These are phyloP conservation scores for Barypeithes pellucidus DNA, from an alignment of 2,888 invertebrate species.

Conservation along the genomic window DNA sequence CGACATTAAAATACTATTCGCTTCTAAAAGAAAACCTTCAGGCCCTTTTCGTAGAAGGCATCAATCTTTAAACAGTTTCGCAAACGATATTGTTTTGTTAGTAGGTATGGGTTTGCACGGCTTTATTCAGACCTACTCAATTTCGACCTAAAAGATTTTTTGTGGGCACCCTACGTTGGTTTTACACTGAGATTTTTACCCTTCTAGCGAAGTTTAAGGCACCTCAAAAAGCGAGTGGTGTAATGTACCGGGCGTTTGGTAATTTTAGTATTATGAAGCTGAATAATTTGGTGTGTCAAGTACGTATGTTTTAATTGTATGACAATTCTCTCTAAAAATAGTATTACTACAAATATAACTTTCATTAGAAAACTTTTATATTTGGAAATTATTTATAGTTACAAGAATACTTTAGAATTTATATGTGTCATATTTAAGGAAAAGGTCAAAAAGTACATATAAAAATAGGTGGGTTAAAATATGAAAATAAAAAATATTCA, in stretches of 20 bases:
- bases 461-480: no score
- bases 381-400: no score
- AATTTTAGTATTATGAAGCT: no score
- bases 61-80: constrained; percentile 3
- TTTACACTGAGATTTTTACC: constrained; percentile 3
- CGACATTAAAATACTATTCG: background rate
- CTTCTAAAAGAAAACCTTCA: background rate
- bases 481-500: no score
- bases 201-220: background rate
- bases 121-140: background rate
- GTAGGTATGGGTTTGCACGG: constrained; percentile 1
- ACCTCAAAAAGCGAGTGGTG: background rate
- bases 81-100: constrained; percentile 3
- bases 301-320: no score
- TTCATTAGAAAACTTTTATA: no score
- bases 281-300: no score
- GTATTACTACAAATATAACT: no score
- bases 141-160: constrained; percentile 5
- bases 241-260: background rate
- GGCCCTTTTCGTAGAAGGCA: background rate
- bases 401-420: no score
- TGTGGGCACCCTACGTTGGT: constrained; percentile 2
- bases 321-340: no score
- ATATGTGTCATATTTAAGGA: no score
- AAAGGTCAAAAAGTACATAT: no score